Base-by-base conservation (phyloP, 2,113 vertebrate species). In the Gambusia holbrooki region DNA sequence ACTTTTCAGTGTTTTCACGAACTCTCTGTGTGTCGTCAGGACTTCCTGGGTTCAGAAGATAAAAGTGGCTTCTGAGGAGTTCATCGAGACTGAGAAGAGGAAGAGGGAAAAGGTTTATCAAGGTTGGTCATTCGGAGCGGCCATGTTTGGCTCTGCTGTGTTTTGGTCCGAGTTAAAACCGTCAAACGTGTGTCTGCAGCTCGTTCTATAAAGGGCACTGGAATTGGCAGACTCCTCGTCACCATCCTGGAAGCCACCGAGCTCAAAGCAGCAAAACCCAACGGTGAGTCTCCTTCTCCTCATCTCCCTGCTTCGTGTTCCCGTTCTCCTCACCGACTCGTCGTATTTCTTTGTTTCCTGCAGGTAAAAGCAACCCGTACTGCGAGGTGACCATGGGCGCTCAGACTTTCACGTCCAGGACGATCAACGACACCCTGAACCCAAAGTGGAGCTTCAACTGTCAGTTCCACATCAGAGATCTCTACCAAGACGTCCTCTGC, bases 361-460 rank as follows among this genome's bases (percentile, higher is more conserved):
- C 77, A 99, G 98, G 97, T 77, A 99, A 97, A 89, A 97, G 96
- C 90, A 97, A 96, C 77, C 96, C 97, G 0, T 99, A 97, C 85
- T 99, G 98, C 76, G 98, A 99, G 85, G 94, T 99, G 86, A 97
- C 96, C 81, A 95, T 99, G 97, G 97, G 97, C 83, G 94, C 96
- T 1, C 98, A 99, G 93, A 94, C 95, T 86, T 99, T 95, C 87
- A 97, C 96, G 0, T 98, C 97, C 2, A 95, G 98, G 60, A 96
- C 96, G 0, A 86, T 99, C 65, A 96, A 94, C 29, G 98, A 99
- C 87, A 98, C 97, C 0, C 81, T 96, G 62, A 97, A 95, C 86
- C 97, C 98, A 66, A 99, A 98, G 85, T 99, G 98, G 98, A 98
- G 96, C 79, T 99, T 98, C 83, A 99, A 96, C 90, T 99, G 98